phyloP scores from a whole-genome alignment of 2,888 invertebrate genomes.

The Meloe dianella region DNA sequence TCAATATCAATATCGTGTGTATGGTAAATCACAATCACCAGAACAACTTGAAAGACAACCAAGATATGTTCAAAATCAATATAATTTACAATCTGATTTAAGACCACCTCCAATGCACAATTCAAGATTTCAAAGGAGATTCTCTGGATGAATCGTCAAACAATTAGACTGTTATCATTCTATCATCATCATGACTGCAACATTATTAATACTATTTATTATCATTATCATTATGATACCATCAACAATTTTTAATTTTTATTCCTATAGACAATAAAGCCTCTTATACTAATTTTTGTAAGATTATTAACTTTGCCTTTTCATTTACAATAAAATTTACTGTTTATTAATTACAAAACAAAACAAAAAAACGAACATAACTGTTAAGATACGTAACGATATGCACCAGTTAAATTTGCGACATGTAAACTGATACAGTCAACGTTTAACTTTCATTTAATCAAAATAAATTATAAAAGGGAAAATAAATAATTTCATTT shows the following conservation, averaged over 20 bases:
- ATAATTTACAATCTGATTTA: conserved; percentile 19
- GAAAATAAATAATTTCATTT: not conserved
- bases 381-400: not conserved
- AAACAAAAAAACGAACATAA: too few species aligned
- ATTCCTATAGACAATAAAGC: not conserved
- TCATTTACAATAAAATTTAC: too few species aligned
- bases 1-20: conserved; percentile 21
- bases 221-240: not conserved
- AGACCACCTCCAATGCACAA: conserved; percentile 20
- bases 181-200: not conserved
- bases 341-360: not conserved
- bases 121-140: conserved; percentile 23
- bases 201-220: conserved; percentile 5
- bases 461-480: not conserved
- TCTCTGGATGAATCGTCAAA: not conserved
- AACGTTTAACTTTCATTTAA: not conserved
- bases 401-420: not conserved
- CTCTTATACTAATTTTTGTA: not conserved
- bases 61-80: conserved; percentile 14
- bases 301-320: too few species aligned
- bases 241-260: not conserved
- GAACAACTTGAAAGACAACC: conserved; percentile 21
- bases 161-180: not conserved
- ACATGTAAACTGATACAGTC: not conserved
- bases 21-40: conserved; percentile 24